Evolutionary conservation across 2,113 vertebrate species (phyloP), one percentile per base, ranked within the genome.

Genomic region (Catagonus wagneri): DNA sequence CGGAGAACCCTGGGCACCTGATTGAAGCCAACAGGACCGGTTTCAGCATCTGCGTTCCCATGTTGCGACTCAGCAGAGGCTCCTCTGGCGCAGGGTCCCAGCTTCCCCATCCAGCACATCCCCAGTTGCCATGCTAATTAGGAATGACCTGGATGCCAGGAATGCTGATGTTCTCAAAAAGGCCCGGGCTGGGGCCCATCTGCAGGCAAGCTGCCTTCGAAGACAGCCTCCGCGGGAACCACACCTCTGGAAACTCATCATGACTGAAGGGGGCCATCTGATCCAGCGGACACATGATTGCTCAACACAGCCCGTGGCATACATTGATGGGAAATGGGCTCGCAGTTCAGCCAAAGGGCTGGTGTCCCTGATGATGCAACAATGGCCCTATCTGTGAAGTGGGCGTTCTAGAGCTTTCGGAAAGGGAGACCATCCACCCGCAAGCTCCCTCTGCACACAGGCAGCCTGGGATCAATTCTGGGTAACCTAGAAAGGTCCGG

Each of bases 261-360:
- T 23, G 92, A 54, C 83, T 58, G 10, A 52, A 81, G 63, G 95
- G 94, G 96, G 44, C 44, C 9, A 7, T 71, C 81, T 13, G 25
- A 93, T 94, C 23, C 68, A 60, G 66, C 50, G 68, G 81, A 92
- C 50, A 87, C 44, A 11, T 8, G 14, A 83, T 98, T 97, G 87
- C 97, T 96, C 96, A 98, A 94, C 12, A 78, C 72, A 17, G 66
- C 85, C 91, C 85, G 8, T 39, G n/a, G 96, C 86, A 94, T 65
- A 86, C 8, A 1, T 68, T 96, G 92, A 87, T 3, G 83, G 92
- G 96, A 96, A 97, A 71, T 36, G 65, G 96, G 63, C 75, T 87
- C 12, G 0, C 25, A 60, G 96, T 75, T 98, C 96, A 94, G 96
- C 96, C 97, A 98, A 94, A 97, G 96, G 93, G 54, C 93, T 95